A percentile compares a stretch with the other conserved stretches of the same genome.
phyloP scores from a whole-genome alignment of 2,797 vertebrate genomes.

The Hipposideros larvatus region DNA sequence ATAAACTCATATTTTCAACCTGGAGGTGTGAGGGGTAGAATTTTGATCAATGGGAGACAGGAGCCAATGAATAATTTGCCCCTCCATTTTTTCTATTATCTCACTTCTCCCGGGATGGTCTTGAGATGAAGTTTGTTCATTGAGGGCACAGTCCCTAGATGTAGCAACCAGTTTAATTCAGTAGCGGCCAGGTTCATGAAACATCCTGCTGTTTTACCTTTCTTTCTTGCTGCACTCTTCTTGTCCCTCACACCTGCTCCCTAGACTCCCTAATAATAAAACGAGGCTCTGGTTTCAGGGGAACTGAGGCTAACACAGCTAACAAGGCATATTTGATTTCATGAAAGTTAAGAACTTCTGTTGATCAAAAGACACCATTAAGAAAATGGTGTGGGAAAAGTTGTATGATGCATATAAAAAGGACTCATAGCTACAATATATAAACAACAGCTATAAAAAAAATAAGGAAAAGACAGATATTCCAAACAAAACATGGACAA shows the following conservation, averaged over 20 bases:
- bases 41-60: slow-evolving; percentile 15
- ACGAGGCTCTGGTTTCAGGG: background rate
- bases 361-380: background rate
- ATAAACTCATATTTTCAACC: background rate
- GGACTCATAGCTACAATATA: background rate
- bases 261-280: background rate
- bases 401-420: background rate
- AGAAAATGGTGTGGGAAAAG: background rate
- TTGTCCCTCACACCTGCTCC: background rate
- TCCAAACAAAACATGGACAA: background rate
- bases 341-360: slow-evolving; percentile 26
- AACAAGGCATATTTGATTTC: slow-evolving; percentile 1
- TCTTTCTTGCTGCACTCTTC: background rate
- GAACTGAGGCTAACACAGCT: background rate
- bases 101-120: background rate
- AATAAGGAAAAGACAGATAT: background rate
- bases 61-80: background rate
- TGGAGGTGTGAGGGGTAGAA: background rate
- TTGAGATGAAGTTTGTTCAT: slow-evolving; percentile 32
- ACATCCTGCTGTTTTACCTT: background rate
- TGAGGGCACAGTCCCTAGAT: background rate
- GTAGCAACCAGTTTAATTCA: background rate
- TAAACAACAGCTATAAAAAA: background rate
- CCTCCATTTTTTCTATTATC: background rate
- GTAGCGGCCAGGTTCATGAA: background rate